Evolutionary conservation across 2,888 invertebrate genomes (phyloP), one percentile per base, ranked within the genome.

Genomic region (Sesia bembeciformis): DNA sequence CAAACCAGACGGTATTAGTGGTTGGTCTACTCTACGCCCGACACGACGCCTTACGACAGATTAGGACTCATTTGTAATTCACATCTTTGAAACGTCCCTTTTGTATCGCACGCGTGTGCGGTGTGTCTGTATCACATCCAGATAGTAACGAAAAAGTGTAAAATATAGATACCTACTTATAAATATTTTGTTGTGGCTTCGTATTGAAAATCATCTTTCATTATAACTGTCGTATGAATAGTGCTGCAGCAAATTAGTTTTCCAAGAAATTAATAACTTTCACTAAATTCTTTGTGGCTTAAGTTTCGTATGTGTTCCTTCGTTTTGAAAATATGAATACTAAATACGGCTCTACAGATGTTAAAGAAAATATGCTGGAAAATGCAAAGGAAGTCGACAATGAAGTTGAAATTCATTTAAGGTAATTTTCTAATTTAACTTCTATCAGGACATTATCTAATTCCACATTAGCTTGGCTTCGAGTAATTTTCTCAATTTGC

Each of bases 311-410:
- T 23, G 23, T 23, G 23, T 23, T 23, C 23, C 23, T 23, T 23
- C 23, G 23, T 23, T 23, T 23, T 23, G 23, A 23, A 23, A 23
- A 23, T 23, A 83, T 84, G 84, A 78, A 72, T 73, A 70, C 74
- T 3, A 86, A 80, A 67, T 88, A 88, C 64, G 88, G 88, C 57
- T 74, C 88, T 5, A 87, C 81, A 46, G 78, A 78, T 57, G 67
- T 64, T 40, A 72, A 74, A 56, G 77, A 73, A 53, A 71, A 73
- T 65, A 63, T 60, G 53, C 65, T 70, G 58, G 74, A 78, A 59
- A 71, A 63, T 61, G 71, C 68, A 57, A 72, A 76, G 62, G 76
- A 74, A 63, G 69, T 67, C 51, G 57, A 56, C 4, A 58, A 64
- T 52, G 69, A 72, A 58, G 69, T 67, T 60, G 76, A 80, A 65